Evolutionary conservation across 2,888 invertebrate species (phyloP).

Genomic region (Monochamus alternatus): DNA sequence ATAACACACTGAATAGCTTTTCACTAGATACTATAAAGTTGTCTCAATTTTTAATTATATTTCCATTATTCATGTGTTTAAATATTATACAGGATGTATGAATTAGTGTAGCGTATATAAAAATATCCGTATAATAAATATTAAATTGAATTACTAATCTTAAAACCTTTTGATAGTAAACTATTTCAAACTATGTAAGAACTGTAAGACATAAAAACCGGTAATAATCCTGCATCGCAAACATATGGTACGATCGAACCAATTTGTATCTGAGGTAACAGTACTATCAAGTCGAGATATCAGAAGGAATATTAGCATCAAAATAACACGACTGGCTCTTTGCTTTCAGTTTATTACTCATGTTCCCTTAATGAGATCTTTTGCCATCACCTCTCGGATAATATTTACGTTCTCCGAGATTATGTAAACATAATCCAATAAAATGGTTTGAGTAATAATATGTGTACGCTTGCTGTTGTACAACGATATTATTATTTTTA

Average conservation of each 20-base stretch:
- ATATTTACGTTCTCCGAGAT: constrained; percentile 42
- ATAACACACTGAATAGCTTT: too few species aligned
- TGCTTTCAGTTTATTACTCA: constrained; percentile 35
- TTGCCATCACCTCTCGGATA: constrained; percentile 6
- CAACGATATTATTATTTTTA: constrained; percentile 47
- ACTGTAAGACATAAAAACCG: neutral
- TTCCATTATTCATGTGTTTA: too few species aligned
- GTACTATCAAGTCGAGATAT: constrained; percentile 17
- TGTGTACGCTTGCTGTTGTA: constrained; percentile 35
- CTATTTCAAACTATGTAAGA: neutral
- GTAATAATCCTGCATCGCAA: neutral
- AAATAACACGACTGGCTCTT: constrained; percentile 36
- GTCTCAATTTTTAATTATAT: too few species aligned
- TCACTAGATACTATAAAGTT: too few species aligned
- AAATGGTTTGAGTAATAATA: constrained; percentile 42
- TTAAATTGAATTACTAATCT: neutral
- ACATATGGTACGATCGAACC: constrained; percentile 1
- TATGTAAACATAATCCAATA: constrained; percentile 44
- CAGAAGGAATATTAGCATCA: constrained; percentile 33
- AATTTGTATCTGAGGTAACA: constrained; percentile 20
- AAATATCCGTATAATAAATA: neutral
- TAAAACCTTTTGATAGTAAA: neutral
- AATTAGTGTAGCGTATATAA: too few species aligned
- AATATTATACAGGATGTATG: too few species aligned
- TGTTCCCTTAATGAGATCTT: constrained; percentile 42